phyloP scores from a whole-genome alignment of 1,140 invertebrate species.

The Chironomus tepperi region DNA sequence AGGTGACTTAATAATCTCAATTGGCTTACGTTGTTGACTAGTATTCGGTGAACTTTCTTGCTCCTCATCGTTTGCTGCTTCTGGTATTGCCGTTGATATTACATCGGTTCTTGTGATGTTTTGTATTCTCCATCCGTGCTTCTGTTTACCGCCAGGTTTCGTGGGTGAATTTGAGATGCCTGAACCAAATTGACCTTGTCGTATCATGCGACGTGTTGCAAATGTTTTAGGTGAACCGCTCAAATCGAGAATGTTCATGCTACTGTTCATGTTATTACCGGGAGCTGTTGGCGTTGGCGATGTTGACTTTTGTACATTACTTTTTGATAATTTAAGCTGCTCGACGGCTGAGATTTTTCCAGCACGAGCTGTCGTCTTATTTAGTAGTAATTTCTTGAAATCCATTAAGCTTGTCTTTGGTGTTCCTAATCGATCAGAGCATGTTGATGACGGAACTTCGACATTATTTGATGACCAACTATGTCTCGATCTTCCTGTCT shows the following conservation, averaged over 20 bases:
- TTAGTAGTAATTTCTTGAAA: constrained; percentile 66
- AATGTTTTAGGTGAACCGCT: constrained; percentile 57
- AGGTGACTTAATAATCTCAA: constrained; percentile 38
- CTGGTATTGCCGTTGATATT: constrained; percentile 74
- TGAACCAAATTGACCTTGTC: constrained; percentile 43
- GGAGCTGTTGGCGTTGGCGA: constrained; percentile 25
- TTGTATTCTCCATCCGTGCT: constrained; percentile 60
- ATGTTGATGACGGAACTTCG: constrained; percentile 44
- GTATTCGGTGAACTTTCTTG: neutral
- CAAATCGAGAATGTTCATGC: constrained; percentile 51
- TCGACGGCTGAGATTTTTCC: constrained; percentile 71
- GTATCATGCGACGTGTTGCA: constrained; percentile 48
- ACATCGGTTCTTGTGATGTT: constrained; percentile 63
- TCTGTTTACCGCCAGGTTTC: constrained; percentile 48
- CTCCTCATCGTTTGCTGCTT: constrained; percentile 66
- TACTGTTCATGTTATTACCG: constrained; percentile 26
- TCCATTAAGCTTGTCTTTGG: constrained; percentile 63
- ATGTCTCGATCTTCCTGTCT: constrained; percentile 43
- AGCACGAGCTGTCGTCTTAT: constrained; percentile 46
- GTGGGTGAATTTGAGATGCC: constrained; percentile 35
- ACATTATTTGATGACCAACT: constrained; percentile 47
- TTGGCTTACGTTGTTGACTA: constrained; percentile 42
- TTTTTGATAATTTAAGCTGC: constrained; percentile 63
- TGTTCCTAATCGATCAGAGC: constrained; percentile 49
- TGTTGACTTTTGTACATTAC: constrained; percentile 41